Base-by-base conservation (phyloP, 2,888 invertebrate species). In the Callyntrura guangdongensis region DNA sequence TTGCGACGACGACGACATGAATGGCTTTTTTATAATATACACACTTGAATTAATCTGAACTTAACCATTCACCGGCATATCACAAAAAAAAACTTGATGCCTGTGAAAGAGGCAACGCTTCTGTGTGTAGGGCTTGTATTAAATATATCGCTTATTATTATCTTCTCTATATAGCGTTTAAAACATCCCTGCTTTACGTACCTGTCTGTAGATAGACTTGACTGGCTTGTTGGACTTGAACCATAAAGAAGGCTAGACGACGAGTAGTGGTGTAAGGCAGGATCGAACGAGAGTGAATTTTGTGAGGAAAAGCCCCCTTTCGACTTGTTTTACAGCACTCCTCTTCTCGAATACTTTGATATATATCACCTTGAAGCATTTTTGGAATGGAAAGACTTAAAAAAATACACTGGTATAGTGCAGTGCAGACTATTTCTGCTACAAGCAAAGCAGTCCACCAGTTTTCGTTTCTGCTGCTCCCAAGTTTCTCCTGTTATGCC, bases 221-320 rank as follows among this genome's bases (percentile, higher is more conserved):
- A 56, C 59, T 64, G 36, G 67, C 17, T 45, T 36, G 47, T 77
- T 90, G 86, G 87, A 87, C 81, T 69, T 81, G 69, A 67, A 67
- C 64, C 79, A n/a, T 79, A 86, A 3, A 4, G 47, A 82, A 72
- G 88, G 61, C 69, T 56, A n/a, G 45, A 36, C 77, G 56, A 72
- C 9, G 2, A 6, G 36, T 36, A 6, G 36, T 36, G 36, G 61
- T 20, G n/a, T 77, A 81, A 61, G 61, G 61, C 81, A 61, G 81
- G 27, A 61, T 53, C 20, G 36, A 79, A 56, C 17, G 49, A 45
- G 59, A 61, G 53, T 74, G 83, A 89, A 74, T 74, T 36, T 84
- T 79, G 56, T 49, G 61, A 74, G 91, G 89, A 83, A 89, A 91
- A 86, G 86, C 89, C 89, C 91, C 89, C 81, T 90, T 89, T 90